Base-by-base conservation (phyloP, 2,113 vertebrate species). In the Phoxinus phoxinus region DNA sequence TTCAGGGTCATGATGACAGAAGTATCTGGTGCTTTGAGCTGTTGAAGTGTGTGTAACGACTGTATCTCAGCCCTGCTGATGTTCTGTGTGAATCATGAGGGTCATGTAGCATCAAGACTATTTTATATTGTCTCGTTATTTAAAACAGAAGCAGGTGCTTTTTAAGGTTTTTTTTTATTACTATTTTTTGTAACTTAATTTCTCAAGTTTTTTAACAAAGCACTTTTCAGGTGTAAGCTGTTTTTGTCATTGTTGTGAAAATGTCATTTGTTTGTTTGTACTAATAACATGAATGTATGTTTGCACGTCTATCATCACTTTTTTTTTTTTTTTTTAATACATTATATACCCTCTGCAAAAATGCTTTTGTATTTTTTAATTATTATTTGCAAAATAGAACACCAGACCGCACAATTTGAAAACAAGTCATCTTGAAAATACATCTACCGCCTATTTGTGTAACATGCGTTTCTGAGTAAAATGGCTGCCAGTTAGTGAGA, bases 41-140 rank as follows among this genome's bases (percentile, higher is more conserved):
- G 41, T 5, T 61, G 59, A 61, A 73, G 11, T 73, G 23, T 73
- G 71, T 21, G 56, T n/a, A 69, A 9, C 19, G 30, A 11, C 67
- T 69, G 65, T 69, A 4, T 69, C 35, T 69, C 17, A 21, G 65
- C 17, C 67, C 67, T 71, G 32, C 67, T 78, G 17, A 77, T 79
- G 19, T 63, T 19, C 35, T 63, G 77, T 48, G 73, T 27, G 30
- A 35, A n/a, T 58, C 58, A 78, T 37, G 35, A 77, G 48, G 17
- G 53, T 15, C 7, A 25, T 41, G 56, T 79, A 41, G 32, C 76
- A 35, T 58, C 35, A 13, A 58, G 44, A 12, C 11, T 2, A 3
- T 15, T 48, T 53, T 56, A 19, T 32, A 41, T 37, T 1, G 6
- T 25, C 12, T 37, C 19, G 2, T 71, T 72, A 72, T 72, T 44